phyloP scores from a whole-genome alignment of 2,797 vertebrate genomes.

The Rhinella marina region DNA sequence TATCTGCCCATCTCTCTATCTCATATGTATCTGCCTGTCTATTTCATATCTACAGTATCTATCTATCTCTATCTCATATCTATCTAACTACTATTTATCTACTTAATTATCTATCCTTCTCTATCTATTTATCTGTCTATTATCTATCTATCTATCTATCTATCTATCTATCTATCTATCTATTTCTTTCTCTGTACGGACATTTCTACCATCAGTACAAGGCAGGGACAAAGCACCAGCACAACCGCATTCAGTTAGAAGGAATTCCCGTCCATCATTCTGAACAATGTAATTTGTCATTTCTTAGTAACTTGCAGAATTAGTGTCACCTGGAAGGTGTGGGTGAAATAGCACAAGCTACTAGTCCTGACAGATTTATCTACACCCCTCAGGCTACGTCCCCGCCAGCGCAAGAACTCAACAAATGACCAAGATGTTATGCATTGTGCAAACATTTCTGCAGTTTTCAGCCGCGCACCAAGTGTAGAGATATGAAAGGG shows the following conservation, averaged over 20 bases:
- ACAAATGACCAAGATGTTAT: constrained; percentile 27
- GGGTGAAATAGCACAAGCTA: constrained; percentile 35
- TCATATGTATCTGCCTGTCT: too few relatives aligned
- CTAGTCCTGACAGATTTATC: constrained; percentile 31
- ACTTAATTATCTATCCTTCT: neutral
- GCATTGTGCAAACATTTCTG: constrained; percentile 29
- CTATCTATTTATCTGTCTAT: neutral
- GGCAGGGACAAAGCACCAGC: neutral
- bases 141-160: neutral
- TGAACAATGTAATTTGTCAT: constrained; percentile 43
- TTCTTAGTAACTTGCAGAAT: constrained; percentile 12
- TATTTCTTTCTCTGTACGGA: neutral
- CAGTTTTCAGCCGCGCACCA: neutral
- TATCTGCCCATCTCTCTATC: too few relatives aligned
- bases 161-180: neutral
- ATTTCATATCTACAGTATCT: too few relatives aligned
- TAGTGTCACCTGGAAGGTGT: constrained; percentile 44
- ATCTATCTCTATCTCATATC: too few relatives aligned
- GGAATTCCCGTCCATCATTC: constrained; percentile 39
- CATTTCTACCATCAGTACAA: neutral
- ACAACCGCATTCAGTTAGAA: constrained; percentile 12
- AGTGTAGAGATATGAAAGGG: neutral
- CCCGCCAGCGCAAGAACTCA: neutral
- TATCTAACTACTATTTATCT: neutral
- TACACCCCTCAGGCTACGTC: neutral